Base-by-base conservation (phyloP, 37 sponge, comb jelly and placozoan species). In the Axinella damicornis region DNA sequence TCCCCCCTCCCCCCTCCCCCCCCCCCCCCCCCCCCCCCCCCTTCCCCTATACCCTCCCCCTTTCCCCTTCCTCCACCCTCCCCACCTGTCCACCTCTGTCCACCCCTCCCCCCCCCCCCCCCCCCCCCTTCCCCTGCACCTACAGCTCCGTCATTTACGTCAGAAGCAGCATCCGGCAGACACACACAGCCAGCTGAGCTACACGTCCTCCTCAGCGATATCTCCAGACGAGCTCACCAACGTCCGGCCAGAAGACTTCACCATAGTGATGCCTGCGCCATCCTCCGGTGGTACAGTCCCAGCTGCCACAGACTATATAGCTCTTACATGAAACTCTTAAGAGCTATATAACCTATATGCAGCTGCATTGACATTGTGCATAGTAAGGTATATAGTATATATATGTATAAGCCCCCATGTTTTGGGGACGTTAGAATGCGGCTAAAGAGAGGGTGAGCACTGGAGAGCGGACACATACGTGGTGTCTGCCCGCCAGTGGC, bases 221-320 rank as follows among this genome's bases (percentile, higher is more conserved):
- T 60, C 0, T 60, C 57, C 28, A 69, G 28, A 31, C 4, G 27
- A 20, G 21, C 6, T 21, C 5, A 4, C 9, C 5, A 33, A 69
- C 6, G 54, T 73, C 11, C 22, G 52, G 17, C 20, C 33, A 34
- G 78, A 77, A n/a, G 78, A 77, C 62, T 57, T 57, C 62, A 27
- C 63, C 31, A 57, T 53, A 18, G 61, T 24, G 5, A 59, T 77
- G 36, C 78, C 39, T 22, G 74, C 54, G 14, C 22, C 74, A 12
- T n/a, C 39, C 24, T 31, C 54, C 40, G 20, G 12, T 24, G 25
- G 36, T 69, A 21, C 27, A 18, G 59, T 57, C 20, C 17, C 19
- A 21, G 17, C 19, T 21, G 20, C 59, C 20, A 21, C 20, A 21
- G n/a, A n/a, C n/a, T 16, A 57, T 57, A 20, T 19, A 16, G 16